Evolutionary conservation across 2,888 invertebrate genomes (phyloP), one percentile per base, ranked within the genome.

Genomic region (Brenthis ino): DNA sequence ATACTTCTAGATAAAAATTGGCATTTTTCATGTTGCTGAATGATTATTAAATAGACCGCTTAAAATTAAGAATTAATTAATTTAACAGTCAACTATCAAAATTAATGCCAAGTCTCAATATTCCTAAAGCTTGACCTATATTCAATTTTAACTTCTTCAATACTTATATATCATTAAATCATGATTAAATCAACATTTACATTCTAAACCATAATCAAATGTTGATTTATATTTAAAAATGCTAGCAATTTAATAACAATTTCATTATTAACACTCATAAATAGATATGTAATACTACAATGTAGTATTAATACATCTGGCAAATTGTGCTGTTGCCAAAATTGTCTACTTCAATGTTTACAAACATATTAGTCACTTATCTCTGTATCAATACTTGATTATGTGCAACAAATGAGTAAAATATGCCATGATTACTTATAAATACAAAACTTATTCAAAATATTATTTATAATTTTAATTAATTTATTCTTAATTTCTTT

Each of bases 71-170:
- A 48, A 24, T 58, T 8, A 58, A 58, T 24, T 58, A 58, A 58
- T 24, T 58, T 24, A 58, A 51, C 61, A 53, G 57, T 57, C 28
- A 47, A 12, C 47, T 69, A 12, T 57, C 54, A 57, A 65, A 69
- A 47, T 20, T 53, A 28, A 24, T 57, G 28, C 53, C 65, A 60
- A 66, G 63, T 51, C 47, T 69, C 37, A 16, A 12, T 51, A 51
- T 13, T 47, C 24, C n/a, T 58, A 61, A 14, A 6, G 6, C 12
- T 24, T 64, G 66, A 66, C 66, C 69, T 69, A 50, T n/a, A 69
- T 69, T 54, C 16, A 33, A 43, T 58, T 53, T 54, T 54, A 58
- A 57, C 24, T 20, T 28, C 53, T 43, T 43, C 11, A 43, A 11
- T 43, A 43, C 37, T 43, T 43, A 43, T 43, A 11, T 20, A 20